Evolutionary conservation across 2,113 vertebrate genomes (phyloP).

Genomic region (Upupa epops): DNA sequence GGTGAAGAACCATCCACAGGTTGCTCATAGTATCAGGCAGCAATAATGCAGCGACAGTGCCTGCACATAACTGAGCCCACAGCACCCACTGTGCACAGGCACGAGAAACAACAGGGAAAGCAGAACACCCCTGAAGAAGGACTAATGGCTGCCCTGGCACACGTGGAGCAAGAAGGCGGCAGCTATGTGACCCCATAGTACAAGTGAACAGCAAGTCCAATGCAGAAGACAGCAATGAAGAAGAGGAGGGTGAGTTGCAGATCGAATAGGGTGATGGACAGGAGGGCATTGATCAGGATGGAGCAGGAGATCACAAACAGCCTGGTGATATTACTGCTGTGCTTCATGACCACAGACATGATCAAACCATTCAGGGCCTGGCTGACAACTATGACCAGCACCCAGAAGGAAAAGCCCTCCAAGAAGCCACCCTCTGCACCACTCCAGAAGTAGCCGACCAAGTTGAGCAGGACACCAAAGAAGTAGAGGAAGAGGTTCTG

Average conservation of each 20-base stretch:
- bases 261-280: conserved; percentile 82
- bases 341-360: conserved; percentile 94
- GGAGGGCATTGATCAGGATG: conserved; percentile 86
- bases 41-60: accelerated
- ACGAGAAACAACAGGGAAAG: not conserved
- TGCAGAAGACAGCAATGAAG: conserved; percentile 78
- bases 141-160: not conserved
- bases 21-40: not conserved
- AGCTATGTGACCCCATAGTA: conserved; percentile 80
- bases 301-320: conserved; percentile 95
- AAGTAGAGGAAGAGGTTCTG: conserved; percentile 93
- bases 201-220: conserved; percentile 84
- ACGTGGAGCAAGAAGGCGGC: not conserved
- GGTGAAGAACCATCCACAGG: not conserved
- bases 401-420: conserved; percentile 83
- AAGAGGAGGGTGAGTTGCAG: conserved; percentile 87
- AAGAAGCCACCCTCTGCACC: conserved; percentile 70
- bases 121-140: not conserved
- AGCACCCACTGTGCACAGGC: not conserved
- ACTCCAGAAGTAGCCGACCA: conserved; percentile 71
- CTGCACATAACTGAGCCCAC: not conserved
- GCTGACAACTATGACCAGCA: conserved; percentile 82
- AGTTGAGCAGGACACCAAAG: conserved; percentile 87
- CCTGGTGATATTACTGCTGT: conserved; percentile 91
- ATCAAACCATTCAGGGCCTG: conserved; percentile 91